Evolutionary conservation across 2,113 vertebrate species (phyloP).

Genomic region (Phylloscopus trochiloides): DNA sequence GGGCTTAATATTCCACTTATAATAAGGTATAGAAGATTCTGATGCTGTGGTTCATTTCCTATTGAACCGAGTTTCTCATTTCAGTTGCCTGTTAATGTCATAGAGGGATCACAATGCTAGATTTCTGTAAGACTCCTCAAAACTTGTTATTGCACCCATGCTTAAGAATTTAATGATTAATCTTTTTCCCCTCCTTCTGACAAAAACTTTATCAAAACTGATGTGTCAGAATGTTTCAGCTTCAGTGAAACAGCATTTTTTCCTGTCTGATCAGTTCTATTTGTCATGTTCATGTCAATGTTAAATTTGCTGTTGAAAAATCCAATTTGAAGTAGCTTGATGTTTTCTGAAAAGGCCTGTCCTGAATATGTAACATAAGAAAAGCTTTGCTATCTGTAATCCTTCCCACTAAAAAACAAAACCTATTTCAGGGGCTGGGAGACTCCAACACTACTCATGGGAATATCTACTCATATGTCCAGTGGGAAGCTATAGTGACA

Average conservation of each 20-base stretch:
- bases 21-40: not conserved
- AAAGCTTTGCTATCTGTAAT: not conserved
- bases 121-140: not conserved
- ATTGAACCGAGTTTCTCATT: not conserved
- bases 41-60: not conserved
- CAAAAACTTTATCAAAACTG: not conserved
- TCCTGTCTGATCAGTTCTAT: not conserved
- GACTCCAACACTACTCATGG: not conserved
- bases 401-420: not conserved
- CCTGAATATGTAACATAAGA: not conserved
- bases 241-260: not conserved
- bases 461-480: not conserved
- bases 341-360: not conserved
- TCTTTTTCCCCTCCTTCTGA: not conserved
- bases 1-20: not conserved
- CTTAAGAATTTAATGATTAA: not conserved
- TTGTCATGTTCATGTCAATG: not conserved
- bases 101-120: not conserved
- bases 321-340: not conserved
- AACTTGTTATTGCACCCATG: not conserved
- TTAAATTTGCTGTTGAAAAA: constrained; percentile 33
- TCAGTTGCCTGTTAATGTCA: not conserved
- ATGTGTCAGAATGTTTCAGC: not conserved
- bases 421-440: not conserved
- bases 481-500: not conserved